Evolutionary conservation across 1,140 invertebrate species (phyloP).

Genomic region (Drosophila orosa): DNA sequence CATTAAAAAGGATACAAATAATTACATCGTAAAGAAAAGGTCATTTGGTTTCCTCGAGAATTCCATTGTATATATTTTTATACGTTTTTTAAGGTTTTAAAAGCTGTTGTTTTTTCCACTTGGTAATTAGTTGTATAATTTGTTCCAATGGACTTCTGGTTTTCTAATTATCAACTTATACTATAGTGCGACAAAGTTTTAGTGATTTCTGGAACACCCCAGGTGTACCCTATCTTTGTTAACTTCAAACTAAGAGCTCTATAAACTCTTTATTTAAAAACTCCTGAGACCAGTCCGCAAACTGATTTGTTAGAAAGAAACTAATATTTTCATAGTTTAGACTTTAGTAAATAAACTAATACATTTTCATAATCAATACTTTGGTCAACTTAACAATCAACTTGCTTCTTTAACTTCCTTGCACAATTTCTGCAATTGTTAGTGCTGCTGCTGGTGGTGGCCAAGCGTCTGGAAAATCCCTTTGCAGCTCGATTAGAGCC

Average conservation of each 20-base stretch:
- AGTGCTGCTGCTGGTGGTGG: neutral
- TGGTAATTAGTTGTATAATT: no score
- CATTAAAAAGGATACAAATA: neutral
- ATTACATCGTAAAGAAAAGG: neutral
- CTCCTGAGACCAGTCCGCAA: no score
- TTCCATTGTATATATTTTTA: neutral
- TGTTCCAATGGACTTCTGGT: neutral
- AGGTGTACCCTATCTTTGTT: neutral
- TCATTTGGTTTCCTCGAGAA: accelerated
- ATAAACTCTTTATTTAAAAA: no score
- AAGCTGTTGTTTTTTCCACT: no score
- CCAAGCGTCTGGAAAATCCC: constrained; percentile 17
- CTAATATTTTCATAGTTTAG: neutral
- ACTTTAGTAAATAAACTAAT: neutral
- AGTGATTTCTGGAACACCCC: neutral
- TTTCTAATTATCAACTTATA: neutral
- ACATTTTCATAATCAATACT: neutral
- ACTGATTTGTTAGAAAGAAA: no score
- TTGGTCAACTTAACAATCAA: neutral
- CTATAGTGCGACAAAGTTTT: neutral
- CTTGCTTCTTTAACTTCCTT: neutral
- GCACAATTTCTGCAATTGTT: neutral
- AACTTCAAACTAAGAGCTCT: neutral
- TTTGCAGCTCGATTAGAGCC: constrained; percentile 5
- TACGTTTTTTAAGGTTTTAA: no score